Percentiles rank a stretch among this genome's conserved stretches.
Evolutionary conservation across 2,113 vertebrate species (phyloP).

Genomic region (Misgurnus mizolepis): DNA sequence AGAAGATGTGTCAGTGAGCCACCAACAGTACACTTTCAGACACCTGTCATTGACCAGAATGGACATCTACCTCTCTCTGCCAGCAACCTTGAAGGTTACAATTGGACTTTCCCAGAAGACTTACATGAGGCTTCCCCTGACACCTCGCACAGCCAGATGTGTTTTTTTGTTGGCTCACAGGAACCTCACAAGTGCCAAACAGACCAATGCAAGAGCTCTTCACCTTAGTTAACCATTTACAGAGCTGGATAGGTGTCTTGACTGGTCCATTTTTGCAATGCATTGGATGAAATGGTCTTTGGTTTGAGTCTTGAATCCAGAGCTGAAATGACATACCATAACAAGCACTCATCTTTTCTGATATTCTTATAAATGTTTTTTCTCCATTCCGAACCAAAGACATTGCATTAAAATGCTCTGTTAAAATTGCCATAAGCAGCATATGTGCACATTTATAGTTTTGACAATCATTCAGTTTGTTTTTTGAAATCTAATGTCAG

Average conservation of each 20-base stretch:
- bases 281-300: neutral
- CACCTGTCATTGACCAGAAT: slow-evolving; percentile 48
- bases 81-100: slow-evolving; percentile 71
- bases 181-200: slow-evolving; percentile 46
- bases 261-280: neutral
- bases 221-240: neutral
- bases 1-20: slow-evolving; percentile 74
- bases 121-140: slow-evolving; percentile 8
- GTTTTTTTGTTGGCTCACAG: slow-evolving; percentile 63
- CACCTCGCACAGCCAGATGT: slow-evolving; percentile 54
- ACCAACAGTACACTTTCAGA: slow-evolving; percentile 52
- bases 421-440: neutral
- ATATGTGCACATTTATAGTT: neutral
- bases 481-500: neutral
- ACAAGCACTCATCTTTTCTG: neutral
- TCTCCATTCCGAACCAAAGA: slow-evolving; percentile 33
- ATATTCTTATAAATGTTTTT: neutral
- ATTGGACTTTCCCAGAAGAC: slow-evolving; percentile 70
- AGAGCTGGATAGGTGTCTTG: neutral
- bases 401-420: neutral
- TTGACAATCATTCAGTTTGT: neutral
- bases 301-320: neutral
- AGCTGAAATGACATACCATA: neutral
- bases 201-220: neutral
- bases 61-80: slow-evolving; percentile 66